Percentiles rank a stretch among this genome's conserved stretches.
These are phyloP conservation scores for Gobio occitaniae DNA, from an alignment of 2,797 vertebrate genomes.

Conservation along the genomic window DNA sequence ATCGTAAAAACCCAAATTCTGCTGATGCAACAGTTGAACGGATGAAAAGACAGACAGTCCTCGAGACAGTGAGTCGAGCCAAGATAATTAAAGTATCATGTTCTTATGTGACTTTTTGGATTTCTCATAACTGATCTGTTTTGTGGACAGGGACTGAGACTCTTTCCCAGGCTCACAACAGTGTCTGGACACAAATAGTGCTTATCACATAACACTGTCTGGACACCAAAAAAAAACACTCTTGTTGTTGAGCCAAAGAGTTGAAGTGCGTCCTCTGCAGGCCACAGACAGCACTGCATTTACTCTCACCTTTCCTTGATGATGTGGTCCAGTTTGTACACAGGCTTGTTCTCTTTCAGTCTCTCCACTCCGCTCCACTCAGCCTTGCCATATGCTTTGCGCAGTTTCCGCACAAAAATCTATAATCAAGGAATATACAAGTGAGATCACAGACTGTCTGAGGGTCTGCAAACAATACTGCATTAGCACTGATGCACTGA, in stretches of 20 bases:
- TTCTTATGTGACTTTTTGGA: neutral
- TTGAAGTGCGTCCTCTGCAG: constrained; percentile 51
- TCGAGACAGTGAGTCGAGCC: neutral
- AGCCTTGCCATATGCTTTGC: constrained; percentile 91
- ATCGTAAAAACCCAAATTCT: neutral
- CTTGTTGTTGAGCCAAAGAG: neutral
- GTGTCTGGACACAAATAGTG: constrained; percentile 25
- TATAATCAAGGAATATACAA: constrained; percentile 58
- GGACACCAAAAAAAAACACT: neutral
- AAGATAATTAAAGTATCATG: constrained; percentile 24
- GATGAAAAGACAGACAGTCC: neutral
- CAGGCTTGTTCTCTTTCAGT: constrained; percentile 90
- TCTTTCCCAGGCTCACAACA: neutral
- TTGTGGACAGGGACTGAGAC: neutral
- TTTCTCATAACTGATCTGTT: constrained; percentile 11
- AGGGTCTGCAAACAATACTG: neutral
- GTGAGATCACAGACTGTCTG: neutral
- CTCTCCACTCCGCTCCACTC: constrained; percentile 87
- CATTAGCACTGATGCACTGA: neutral
- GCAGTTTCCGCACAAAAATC: constrained; percentile 94
- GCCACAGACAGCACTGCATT: neutral
- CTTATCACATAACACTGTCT: constrained; percentile 28
- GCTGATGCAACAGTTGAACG: neutral
- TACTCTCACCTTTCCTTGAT: constrained; percentile 91
- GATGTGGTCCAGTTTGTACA: constrained; percentile 93